Evolutionary conservation across 2,797 vertebrate genomes (phyloP).

Genomic region (Anabas testudineus): DNA sequence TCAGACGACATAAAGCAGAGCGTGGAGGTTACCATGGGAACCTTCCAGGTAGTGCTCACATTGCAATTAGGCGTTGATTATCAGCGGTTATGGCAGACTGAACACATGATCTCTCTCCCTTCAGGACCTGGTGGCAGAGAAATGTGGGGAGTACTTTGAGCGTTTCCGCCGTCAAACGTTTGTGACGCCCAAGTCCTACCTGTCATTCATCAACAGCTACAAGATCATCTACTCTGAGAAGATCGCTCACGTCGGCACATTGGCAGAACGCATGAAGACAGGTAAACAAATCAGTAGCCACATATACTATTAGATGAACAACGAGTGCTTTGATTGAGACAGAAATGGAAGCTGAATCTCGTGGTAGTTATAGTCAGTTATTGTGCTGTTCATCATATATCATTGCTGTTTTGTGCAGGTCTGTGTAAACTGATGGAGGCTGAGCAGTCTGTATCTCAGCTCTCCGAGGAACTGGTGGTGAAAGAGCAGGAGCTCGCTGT

Average conservation of each 20-base stretch:
- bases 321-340: too few relatives aligned
- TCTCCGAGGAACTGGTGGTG: conserved; percentile 83
- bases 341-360: too few relatives aligned
- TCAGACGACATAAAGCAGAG: conserved; percentile 84
- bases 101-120: conserved; percentile 7
- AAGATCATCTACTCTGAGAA: conserved; percentile 86
- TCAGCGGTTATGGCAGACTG: accelerated
- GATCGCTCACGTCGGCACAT: conserved; percentile 79
- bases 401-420: conserved; percentile 67
- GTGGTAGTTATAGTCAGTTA: too few relatives aligned
- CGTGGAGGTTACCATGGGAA: conserved; percentile 87
- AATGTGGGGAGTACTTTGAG: conserved; percentile 88
- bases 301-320: too few relatives aligned
- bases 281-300: too few relatives aligned
- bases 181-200: conserved; percentile 89
- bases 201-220: conserved; percentile 89
- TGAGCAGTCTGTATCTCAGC: conserved; percentile 85
- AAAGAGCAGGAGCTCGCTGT: conserved; percentile 87
- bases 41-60: conserved; percentile 77
- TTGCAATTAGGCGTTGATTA: background rate
- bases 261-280: conserved; percentile 87
- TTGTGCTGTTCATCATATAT: background rate
- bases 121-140: conserved; percentile 86
- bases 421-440: conserved; percentile 89
- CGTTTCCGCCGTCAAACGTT: conserved; percentile 87